Percentiles rank a stretch among this genome's conserved stretches.
phyloP scores from a whole-genome alignment of 2,888 invertebrate species.

The Trilocha varians region DNA sequence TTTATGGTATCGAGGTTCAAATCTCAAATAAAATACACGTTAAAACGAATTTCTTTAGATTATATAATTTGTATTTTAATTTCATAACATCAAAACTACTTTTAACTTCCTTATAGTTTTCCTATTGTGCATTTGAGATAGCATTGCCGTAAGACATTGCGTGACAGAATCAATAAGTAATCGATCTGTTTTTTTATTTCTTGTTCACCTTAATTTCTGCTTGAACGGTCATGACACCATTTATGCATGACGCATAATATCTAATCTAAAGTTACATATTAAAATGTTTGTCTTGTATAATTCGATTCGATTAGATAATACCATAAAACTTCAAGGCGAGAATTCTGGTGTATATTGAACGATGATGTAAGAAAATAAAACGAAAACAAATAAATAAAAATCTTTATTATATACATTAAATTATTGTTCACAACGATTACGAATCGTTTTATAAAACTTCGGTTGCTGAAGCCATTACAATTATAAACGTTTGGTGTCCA shows the following conservation, averaged over 20 bases:
- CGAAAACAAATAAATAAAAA: conserved; percentile 54
- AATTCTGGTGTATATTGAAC: too few relatives aligned
- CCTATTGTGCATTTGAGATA: too few relatives aligned
- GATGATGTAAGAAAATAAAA: conserved; percentile 14
- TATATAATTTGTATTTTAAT: too few relatives aligned
- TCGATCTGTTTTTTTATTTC: too few relatives aligned
- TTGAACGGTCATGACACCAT: neutral
- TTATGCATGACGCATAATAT: neutral
- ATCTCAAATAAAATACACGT: too few relatives aligned
- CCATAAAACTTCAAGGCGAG: neutral
- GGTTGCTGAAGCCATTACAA: conserved; percentile 60
- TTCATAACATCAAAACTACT: too few relatives aligned
- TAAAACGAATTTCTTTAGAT: too few relatives aligned
- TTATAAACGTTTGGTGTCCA: conserved; percentile 40
- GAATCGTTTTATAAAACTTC: conserved; percentile 54
- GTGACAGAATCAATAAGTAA: too few relatives aligned
- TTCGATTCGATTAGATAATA: too few relatives aligned
- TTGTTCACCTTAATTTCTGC: neutral
- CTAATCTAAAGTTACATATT: neutral
- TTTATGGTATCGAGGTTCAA: too few relatives aligned
- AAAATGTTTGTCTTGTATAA: neutral
- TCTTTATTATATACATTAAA: conserved; percentile 71
- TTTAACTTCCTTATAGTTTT: too few relatives aligned
- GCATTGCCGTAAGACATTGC: too few relatives aligned
- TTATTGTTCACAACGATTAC: conserved; percentile 59